Evolutionary conservation across 2,797 vertebrate genomes (phyloP), one percentile per base, ranked within the genome.

Genomic region (Hoplostethus atlanticus): DNA sequence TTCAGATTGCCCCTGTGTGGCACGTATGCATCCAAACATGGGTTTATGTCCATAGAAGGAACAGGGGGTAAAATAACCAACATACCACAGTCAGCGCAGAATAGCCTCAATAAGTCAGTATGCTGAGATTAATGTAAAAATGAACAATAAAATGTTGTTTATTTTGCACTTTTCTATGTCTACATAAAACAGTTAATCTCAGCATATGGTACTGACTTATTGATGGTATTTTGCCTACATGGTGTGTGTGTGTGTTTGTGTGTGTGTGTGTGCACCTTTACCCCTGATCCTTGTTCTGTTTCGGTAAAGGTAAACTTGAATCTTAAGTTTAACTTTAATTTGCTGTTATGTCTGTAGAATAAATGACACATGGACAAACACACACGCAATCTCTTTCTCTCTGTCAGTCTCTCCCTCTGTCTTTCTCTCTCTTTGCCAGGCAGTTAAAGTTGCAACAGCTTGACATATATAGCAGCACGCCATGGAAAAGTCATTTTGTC

Each of bases 381-480:
- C n/a, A 62, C 16, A 55, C 48, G 3, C 42, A 42, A 3, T 11
- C 57, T 21, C 16, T 11, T 1, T 40, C 38, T 40, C 38, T 11
- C 38, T 40, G 38, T 40, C 38, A 51, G 15, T 40, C 34, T 40
- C 56, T 16, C 40, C n/a, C 17, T 48, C 5, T 38, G 1, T 21
- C 25, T 55, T 44, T 62, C 31, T 62, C 31, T 25, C 36, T 57
- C 65, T 36, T 11, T 46, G 28, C 21, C 52, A 38, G 31, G 7
- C 62, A 53, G 62, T 76, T 74, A 71, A 70, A 36, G 59, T 76
- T 79, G 71, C 64, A 70, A 36, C 73, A 50, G 42, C 70, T 90
- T 79, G 59, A 70, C 74, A 61, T 31, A 12, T 13, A 3, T 0
- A 30, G 7, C 17, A 13, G 47, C 52, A 21, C 21, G 21, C 40